These are phyloP conservation scores for Camarhynchus parvulus DNA, from an alignment of 2,113 vertebrate genomes.

Conservation along the genomic window DNA sequence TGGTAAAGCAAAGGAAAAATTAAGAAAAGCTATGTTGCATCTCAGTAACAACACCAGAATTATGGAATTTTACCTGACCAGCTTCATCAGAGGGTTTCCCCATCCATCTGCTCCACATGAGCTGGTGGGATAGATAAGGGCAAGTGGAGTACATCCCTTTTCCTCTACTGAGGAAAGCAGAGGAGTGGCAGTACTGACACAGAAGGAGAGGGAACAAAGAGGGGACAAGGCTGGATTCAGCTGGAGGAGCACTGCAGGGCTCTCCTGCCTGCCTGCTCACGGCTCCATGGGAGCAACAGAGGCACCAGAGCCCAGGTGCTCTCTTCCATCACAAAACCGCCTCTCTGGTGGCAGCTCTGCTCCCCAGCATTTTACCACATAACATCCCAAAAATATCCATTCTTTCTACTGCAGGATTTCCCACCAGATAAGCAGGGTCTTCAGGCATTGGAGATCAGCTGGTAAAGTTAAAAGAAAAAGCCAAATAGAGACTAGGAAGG, in stretches of 20 bases:
- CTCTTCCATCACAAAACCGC: rapidly evolving
- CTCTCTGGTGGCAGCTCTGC: rapidly evolving
- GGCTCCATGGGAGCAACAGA: rapidly evolving
- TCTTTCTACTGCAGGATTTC: not conserved
- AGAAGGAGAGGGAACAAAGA: not conserved
- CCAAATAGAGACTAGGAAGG: not conserved
- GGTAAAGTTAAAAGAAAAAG: not conserved
- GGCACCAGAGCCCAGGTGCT: not conserved
- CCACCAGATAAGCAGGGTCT: not conserved
- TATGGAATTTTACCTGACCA: not conserved
- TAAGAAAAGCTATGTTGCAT: not conserved
- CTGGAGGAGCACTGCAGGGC: not conserved
- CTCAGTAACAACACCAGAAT: not conserved
- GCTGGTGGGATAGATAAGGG: not conserved
- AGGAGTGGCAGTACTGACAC: not conserved
- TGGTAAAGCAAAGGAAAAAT: not conserved
- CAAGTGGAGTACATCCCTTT: not conserved
- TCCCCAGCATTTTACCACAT: not conserved
- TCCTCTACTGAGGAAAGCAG: not conserved
- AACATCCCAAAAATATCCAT: not conserved
- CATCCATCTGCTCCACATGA: not conserved
- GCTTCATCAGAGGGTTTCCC: not conserved
- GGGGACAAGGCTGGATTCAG: not conserved
- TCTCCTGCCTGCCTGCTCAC: not conserved
- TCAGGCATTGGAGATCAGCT: not conserved